These are phyloP conservation scores for Plotosus lineatus DNA, from an alignment of 2,113 vertebrate species.

Conservation along the genomic window DNA sequence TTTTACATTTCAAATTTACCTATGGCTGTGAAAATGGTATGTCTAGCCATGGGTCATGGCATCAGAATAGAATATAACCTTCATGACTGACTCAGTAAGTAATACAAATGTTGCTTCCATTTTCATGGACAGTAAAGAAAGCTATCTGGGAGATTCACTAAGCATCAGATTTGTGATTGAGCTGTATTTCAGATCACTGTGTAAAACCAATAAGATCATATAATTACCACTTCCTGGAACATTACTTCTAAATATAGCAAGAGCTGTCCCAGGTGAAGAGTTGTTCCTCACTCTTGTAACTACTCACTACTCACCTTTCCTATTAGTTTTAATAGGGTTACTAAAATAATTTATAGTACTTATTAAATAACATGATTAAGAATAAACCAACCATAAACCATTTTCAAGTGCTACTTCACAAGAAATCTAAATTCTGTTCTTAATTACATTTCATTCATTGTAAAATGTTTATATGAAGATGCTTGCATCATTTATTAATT, in stretches of 20 bases:
- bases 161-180: neutral
- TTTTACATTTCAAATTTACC: neutral
- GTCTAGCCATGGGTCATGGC: slow-evolving; percentile 3
- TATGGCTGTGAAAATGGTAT: neutral
- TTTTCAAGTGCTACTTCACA: neutral
- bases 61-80: slow-evolving; percentile 13
- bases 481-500: neutral
- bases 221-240: neutral
- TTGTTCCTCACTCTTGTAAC: neutral
- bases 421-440: neutral
- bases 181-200: neutral
- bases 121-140: neutral
- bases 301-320: neutral
- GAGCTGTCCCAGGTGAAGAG: too few species aligned
- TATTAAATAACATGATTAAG: neutral
- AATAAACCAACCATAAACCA: neutral
- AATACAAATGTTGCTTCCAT: neutral
- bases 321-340: neutral
- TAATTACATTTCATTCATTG: neutral
- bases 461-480: neutral
- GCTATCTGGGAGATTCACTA: neutral
- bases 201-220: neutral
- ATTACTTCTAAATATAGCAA: neutral
- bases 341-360: neutral
- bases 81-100: neutral